Evolutionary conservation across 2,797 vertebrate genomes (phyloP).

Genomic region (Paguma larvata): DNA sequence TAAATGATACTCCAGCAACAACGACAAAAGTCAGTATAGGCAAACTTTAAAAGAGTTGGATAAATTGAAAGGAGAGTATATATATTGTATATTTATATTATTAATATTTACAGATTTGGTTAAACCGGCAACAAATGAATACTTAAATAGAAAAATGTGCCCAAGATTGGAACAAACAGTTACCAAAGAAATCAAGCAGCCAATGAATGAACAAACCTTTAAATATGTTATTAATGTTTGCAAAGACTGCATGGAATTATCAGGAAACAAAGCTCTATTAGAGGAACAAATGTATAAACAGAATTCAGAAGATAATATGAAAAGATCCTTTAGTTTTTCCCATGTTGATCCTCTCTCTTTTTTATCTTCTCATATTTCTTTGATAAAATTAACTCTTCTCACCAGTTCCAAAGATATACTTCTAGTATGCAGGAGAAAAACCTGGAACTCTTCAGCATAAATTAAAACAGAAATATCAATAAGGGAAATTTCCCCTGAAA

Average conservation of each 20-base stretch:
- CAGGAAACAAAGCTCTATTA: background rate
- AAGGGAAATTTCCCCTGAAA: background rate
- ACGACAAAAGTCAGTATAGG: background rate
- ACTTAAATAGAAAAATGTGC: background rate
- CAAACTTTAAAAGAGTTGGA: background rate
- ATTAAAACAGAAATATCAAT: background rate
- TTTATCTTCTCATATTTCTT: background rate
- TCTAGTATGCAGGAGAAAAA: background rate
- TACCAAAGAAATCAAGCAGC: background rate
- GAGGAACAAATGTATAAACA: background rate
- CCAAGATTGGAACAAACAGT: background rate
- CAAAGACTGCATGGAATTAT: background rate
- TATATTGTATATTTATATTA: background rate
- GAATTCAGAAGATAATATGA: background rate
- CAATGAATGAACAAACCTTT: background rate
- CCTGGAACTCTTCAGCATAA: background rate
- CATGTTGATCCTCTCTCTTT: background rate
- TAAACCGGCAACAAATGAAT: background rate
- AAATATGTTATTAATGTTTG: background rate
- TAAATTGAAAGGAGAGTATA: background rate
- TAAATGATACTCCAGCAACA: background rate
- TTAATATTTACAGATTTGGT: background rate
- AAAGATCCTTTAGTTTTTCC: background rate
- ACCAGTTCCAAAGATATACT: background rate
- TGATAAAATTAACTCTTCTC: background rate